Evolutionary conservation across 2,888 invertebrate species (phyloP), one percentile per base, ranked within the genome.

Genomic region (Coleophora deauratella): DNA sequence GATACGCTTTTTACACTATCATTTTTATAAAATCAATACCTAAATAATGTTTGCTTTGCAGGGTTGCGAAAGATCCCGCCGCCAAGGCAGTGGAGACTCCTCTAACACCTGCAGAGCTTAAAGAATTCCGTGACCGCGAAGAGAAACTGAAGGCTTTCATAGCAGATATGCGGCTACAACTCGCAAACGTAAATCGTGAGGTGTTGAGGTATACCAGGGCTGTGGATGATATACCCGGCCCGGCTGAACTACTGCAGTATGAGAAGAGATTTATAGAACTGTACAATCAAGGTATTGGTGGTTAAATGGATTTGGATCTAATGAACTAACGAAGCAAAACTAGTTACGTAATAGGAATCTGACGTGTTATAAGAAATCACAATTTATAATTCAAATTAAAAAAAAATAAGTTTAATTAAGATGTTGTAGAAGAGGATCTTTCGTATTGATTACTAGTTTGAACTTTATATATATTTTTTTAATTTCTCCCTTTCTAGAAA

Each of bases 251-350:
- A 40, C 90, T 95, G 40, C 99, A 99, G 67, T 99, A 99, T 72
- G 98, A 99, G 71, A 90, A 95, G 60, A 87, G 99, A 56, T 99
- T 99, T 73, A 89, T 98, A 59, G 99, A 99, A 80, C 88, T 99
- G 8, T 98, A 98, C 66, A 96, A 97, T 84, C 97, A 95, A 90
- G 93, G 93, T 93, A 54, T 41, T 21, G 6, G 6, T 6, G 21
- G 15, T 35, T 11, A 41, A 15, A 15, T 10, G 38, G 14, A n/a
- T 27, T 15, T n/a, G n/a, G n/a, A n/a, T n/a, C n/a, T n/a, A n/a
- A n/a, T n/a, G n/a, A n/a, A n/a, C n/a, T n/a, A n/a, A n/a, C n/a
- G n/a, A n/a, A n/a, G n/a, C n/a, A n/a, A n/a, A n/a, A n/a, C n/a
- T n/a, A n/a, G n/a, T n/a, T n/a, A n/a, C n/a, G n/a, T n/a, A n/a